Conservation (phyloP, 64 coral and sea anemone genomes). For the Porites lutea region DNA sequence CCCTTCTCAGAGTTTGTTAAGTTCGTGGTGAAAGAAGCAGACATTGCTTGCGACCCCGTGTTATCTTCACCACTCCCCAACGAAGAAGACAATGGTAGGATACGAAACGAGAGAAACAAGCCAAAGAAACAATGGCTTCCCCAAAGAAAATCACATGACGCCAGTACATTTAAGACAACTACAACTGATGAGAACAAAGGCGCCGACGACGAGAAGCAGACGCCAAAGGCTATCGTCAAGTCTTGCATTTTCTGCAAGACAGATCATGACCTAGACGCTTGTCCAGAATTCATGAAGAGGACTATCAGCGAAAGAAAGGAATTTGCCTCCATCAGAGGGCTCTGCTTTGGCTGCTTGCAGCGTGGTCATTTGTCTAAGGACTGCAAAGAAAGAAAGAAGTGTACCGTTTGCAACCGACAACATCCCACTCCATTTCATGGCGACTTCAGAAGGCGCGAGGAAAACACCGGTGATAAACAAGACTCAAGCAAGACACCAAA, state of each 20-base stretch:
- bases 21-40: constrained; percentile 37
- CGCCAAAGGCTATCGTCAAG: not conserved
- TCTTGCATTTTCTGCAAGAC: constrained; percentile 15
- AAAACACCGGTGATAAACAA: not conserved
- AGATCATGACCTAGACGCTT: constrained; percentile 8
- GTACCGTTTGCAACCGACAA: constrained; percentile 41
- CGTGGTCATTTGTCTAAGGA: constrained; percentile 68
- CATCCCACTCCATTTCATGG: constrained; percentile 74
- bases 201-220: not conserved
- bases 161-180: constrained; percentile 6
- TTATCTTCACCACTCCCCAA: constrained; percentile 7
- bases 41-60: constrained; percentile 67
- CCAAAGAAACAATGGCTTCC: no score
- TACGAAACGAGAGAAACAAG: not conserved
- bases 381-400: constrained; percentile 57
- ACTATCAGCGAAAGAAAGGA: constrained; percentile 65
- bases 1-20: constrained; percentile 59
- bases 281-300: constrained; percentile 51
- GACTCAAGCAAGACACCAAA: not conserved
- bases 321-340: constrained; percentile 29
- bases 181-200: not conserved
- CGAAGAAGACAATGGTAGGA: constrained; percentile 14
- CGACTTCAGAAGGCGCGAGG: constrained; percentile 39
- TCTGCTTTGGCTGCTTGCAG: constrained; percentile 70
- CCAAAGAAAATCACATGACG: not conserved